phyloP scores from a whole-genome alignment of 64 coral and sea anemone species.

The Anthopleura sola region DNA sequence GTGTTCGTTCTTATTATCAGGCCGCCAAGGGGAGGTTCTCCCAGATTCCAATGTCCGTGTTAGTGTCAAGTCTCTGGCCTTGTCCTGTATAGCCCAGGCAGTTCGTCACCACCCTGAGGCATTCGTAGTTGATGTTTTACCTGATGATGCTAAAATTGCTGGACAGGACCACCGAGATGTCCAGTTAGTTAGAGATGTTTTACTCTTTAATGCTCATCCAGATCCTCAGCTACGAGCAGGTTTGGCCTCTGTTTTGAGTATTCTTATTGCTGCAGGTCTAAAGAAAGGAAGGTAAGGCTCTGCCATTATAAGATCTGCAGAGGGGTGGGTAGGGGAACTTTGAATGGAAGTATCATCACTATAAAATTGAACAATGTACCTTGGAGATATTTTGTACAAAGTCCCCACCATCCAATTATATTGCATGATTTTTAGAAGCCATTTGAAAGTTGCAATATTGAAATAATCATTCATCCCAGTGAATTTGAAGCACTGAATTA shows the following conservation, averaged over 20 bases:
- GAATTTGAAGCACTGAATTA: too few relatives aligned
- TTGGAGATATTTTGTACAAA: too few relatives aligned
- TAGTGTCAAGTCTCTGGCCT: slow-evolving; percentile 87
- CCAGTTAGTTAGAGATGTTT: slow-evolving; percentile 86
- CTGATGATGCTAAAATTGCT: slow-evolving; percentile 36
- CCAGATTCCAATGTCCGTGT: slow-evolving; percentile 90
- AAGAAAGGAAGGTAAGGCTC: slow-evolving; percentile 61
- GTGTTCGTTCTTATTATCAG: slow-evolving; percentile 92
- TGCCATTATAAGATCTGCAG: neutral
- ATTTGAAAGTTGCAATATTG: too few relatives aligned
- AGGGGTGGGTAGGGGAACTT: neutral
- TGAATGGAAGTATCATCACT: too few relatives aligned
- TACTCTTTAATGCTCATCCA: slow-evolving; percentile 81
- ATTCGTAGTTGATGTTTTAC: slow-evolving; percentile 80
- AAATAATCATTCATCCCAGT: too few relatives aligned
- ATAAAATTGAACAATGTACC: too few relatives aligned
- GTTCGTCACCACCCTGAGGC: slow-evolving; percentile 73
- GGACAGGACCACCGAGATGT: neutral
- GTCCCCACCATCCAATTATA: too few relatives aligned
- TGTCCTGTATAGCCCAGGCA: slow-evolving; percentile 68
- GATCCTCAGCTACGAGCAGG: slow-evolving; percentile 86
- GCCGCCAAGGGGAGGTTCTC: slow-evolving; percentile 76
- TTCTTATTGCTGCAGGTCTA: slow-evolving; percentile 65
- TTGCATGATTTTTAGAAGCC: too few relatives aligned
- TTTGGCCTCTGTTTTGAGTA: slow-evolving; percentile 75